Base-by-base conservation (phyloP, 2,888 invertebrate species). In the Eugnorisma glareosa region DNA sequence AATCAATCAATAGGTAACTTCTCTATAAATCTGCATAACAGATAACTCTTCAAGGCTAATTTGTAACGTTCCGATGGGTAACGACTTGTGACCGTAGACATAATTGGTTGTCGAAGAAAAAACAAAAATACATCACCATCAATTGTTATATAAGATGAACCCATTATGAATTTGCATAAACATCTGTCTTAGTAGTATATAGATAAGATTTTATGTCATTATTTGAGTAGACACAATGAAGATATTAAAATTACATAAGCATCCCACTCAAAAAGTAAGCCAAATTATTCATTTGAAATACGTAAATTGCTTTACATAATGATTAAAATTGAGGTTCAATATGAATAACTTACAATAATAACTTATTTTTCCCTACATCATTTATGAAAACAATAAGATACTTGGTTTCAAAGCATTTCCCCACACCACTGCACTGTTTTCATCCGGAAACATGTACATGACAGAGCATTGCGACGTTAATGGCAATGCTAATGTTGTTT, bases 191-290 rank as follows among this genome's bases (percentile, higher is more conserved):
- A 31, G 48, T 31, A 61, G 31, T 21, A 7, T 8, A 43, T 3
- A 64, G 31, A 75, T 76, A 61, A 59, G 28, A 67, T 51, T 21
- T 5, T 48, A 7, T 61, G 48, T 67, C 24, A 82, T 82, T 61
- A 59, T 76, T 67, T 61, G n/a, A 11, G 5, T 61, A 5, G 1
- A 79, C 11, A 82, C 84, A 82, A 83, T 75, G 48, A 83, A 82
- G 75, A 68, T 59, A 79, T 82, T 82, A 82, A 77, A 81, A 67
- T 67, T 24, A n/a, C 70, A 77, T 82, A 48, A 76, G n/a, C 18
- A 61, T 61, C 4, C 0, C 28, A 54, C 15, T 31, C 7, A n/a
- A 28, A 74, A 51, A 66, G 37, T 70, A 69, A 45, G 37, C 13
- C 24, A 76, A 51, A 1, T n/a, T 21, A 45, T 43, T 35, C 13